These are phyloP conservation scores for Coenobita brevimanus DNA, from an alignment of 1,140 invertebrate genomes.

Conservation along the genomic window DNA sequence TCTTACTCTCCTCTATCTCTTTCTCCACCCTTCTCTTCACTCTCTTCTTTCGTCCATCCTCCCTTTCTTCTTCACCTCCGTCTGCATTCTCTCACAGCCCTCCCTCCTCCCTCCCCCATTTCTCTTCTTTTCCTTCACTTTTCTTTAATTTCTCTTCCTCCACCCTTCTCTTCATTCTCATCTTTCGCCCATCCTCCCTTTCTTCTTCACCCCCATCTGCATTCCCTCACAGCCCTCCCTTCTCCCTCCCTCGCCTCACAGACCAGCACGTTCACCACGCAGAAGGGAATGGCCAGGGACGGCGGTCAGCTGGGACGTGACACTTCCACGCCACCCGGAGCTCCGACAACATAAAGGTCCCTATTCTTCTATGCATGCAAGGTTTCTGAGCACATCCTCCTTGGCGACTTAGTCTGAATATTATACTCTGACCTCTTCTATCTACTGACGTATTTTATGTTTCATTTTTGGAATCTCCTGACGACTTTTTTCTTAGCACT, in stretches of 20 bases:
- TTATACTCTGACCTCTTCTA: too few species aligned
- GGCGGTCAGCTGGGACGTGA: slow-evolving; percentile 24
- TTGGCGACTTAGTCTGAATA: too few species aligned
- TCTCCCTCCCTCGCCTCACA: neutral
- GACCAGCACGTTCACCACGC: neutral
- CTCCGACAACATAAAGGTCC: too few species aligned
- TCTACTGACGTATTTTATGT: too few species aligned
- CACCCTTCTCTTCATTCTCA: neutral
- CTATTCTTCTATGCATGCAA: too few species aligned
- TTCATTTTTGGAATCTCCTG: too few species aligned
- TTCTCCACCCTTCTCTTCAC: neutral
- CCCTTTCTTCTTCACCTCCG: neutral
- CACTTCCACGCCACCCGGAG: slow-evolving; percentile 21
- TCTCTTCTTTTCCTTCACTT: neutral
- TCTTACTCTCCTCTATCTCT: neutral
- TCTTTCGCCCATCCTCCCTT: neutral
- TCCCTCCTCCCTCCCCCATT: neutral
- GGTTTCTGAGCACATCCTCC: too few species aligned
- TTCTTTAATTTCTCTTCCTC: neutral
- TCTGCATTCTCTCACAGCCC: neutral
- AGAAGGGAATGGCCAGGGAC: too few species aligned
- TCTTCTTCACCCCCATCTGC: neutral
- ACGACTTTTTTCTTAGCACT: too few species aligned
- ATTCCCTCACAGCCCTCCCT: neutral
- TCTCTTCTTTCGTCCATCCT: neutral